phyloP scores from a whole-genome alignment of 2,888 invertebrate genomes.

The Anagyrus pseudococci region DNA sequence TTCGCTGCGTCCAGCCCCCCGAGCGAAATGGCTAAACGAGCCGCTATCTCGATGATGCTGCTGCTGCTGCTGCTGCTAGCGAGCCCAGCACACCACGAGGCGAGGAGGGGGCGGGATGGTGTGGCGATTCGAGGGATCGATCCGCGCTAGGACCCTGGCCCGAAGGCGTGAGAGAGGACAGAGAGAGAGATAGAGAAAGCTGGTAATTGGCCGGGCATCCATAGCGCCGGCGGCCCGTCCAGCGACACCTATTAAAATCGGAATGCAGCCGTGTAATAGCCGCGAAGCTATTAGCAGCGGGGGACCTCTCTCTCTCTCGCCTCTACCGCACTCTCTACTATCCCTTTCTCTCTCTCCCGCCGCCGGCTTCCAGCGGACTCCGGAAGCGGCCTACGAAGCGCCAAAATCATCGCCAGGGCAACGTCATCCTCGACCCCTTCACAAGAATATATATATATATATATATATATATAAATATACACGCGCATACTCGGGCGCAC shows the following conservation, averaged over 20 bases:
- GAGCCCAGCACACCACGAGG: not conserved
- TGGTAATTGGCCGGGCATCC: constrained; percentile 20
- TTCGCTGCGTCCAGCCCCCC: constrained; percentile 3
- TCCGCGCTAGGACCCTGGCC: constrained; percentile 1
- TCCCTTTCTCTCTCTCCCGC: not conserved
- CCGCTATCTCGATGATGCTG: constrained; percentile 20
- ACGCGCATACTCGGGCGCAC: too few relatives aligned
- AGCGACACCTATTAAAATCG: constrained; percentile 51
- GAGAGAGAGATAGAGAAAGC: not conserved
- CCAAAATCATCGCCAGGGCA: not conserved
- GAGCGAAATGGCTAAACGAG: constrained; percentile 28
- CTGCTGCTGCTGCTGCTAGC: not conserved
- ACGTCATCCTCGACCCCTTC: not conserved
- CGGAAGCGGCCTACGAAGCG: not conserved
- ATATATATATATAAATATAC: too few relatives aligned
- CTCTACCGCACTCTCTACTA: not conserved
- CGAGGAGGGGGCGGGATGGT: not conserved
- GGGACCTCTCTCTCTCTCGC: too few relatives aligned
- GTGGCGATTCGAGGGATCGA: constrained; percentile 16
- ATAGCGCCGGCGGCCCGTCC: not conserved
- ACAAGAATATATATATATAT: too few relatives aligned
- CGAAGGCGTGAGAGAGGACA: not conserved
- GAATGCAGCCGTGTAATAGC: constrained; percentile 48
- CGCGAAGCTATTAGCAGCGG: constrained; percentile 49
- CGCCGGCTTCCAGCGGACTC: not conserved